Evolutionary conservation across 2,888 invertebrate genomes (phyloP).

Genomic region (Eucera pruinosa): DNA sequence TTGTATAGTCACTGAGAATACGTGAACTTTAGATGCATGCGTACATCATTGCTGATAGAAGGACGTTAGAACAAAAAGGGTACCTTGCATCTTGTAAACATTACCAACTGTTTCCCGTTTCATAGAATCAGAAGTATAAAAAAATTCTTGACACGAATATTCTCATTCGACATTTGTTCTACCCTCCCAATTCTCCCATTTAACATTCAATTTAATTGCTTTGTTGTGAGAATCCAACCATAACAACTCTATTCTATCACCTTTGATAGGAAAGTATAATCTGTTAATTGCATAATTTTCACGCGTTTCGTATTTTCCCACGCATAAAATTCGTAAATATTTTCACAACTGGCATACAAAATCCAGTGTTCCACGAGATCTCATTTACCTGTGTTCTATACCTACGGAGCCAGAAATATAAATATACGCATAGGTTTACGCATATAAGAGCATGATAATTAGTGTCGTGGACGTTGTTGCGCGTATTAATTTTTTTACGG

Average conservation of each 20-base stretch:
- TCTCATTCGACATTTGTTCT: too few species aligned
- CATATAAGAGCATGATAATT: neutral
- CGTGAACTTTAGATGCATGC: slow-evolving; percentile 46
- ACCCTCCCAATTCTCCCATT: neutral
- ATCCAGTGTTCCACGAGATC: neutral
- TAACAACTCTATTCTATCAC: neutral
- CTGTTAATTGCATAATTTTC: too few species aligned
- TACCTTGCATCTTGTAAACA: neutral
- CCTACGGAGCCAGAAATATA: slow-evolving; percentile 3
- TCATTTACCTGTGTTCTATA: slow-evolving; percentile 11
- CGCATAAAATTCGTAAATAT: slow-evolving; percentile 15
- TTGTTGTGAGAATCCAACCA: neutral
- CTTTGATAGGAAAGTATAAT: too few species aligned
- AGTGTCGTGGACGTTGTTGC: slow-evolving; percentile 4
- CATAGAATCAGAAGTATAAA: neutral
- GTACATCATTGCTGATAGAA: neutral
- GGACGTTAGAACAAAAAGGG: neutral
- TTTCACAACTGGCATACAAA: slow-evolving; percentile 1
- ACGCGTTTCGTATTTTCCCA: neutral
- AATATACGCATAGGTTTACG: neutral
- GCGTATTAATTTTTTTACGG: slow-evolving; percentile 39
- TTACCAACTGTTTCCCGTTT: neutral
- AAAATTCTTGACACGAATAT: neutral
- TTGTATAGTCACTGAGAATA: slow-evolving; percentile 19
- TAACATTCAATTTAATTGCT: slow-evolving; percentile 7